Evolutionary conservation across 2,888 invertebrate species (phyloP), one percentile per base, ranked within the genome.

Genomic region (Aphodius sticticus): DNA sequence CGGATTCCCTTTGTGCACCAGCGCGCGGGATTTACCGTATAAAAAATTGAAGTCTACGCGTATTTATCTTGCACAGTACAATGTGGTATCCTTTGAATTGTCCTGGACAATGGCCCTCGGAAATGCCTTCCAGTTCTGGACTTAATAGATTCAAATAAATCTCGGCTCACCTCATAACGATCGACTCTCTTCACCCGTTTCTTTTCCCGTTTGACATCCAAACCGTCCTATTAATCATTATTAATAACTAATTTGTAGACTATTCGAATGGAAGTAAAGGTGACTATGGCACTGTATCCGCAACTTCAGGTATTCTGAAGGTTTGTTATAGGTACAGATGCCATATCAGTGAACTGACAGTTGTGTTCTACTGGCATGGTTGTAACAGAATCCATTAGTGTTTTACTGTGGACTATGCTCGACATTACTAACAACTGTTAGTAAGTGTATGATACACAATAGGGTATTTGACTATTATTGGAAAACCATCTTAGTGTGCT

Each of bases 11-110:
- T 74, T 16, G 74, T n/a, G 71, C 71, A 35, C 71, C 26, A 69
- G 69, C 69, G 69, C 69, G 69, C 69, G 69, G 71, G 74, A 74
- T 74, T 36, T 74, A 74, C 36, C 35, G 74, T 36, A 74, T 74
- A 74, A 74, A 74, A 74, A 74, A 74, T 74, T 74, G 36, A 37
- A 74, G 74, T 74, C 74, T 74, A 74, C 74, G 26, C 35, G 74
- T 74, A 74, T 74, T 74, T 74, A 74, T 74, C 74, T 74, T 74
- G 74, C 70, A 26, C 74, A n/a, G 74, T 74, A 74, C 74, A 74
- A 74, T 74, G 74, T 74, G 74, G 74, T 74, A 74, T 74, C 74
- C 74, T 74, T 74, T 74, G 74, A 74, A 74, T 74, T 74, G 74
- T 74, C 74, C 74, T 15, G 74, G 74, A 74, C 74, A 74, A 74